phyloP scores from a whole-genome alignment of 2,888 invertebrate genomes.

The Sarcophaga rosellei region DNA sequence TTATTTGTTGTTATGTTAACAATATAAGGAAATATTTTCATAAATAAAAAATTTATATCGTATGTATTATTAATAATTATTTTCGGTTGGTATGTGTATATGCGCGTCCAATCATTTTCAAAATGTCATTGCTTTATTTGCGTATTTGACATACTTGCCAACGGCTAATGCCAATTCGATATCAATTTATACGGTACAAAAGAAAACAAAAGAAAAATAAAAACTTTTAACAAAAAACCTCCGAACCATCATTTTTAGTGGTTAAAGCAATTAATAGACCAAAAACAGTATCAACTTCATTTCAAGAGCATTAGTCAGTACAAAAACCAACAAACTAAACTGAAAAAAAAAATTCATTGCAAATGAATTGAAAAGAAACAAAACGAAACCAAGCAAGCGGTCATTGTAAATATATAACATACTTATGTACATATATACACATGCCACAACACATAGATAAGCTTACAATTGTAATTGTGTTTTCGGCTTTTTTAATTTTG shows the following conservation, averaged over 20 bases:
- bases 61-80: neutral
- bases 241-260: constrained; percentile 48
- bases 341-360: constrained; percentile 3
- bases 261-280: constrained; percentile 69
- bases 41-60: neutral
- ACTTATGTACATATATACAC: neutral
- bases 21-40: constrained; percentile 2
- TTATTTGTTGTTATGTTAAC: constrained; percentile 29
- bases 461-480: constrained; percentile 31
- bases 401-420: constrained; percentile 17
- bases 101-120: constrained; percentile 18
- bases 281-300: constrained; percentile 67
- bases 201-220: constrained; percentile 9
- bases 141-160: constrained; percentile 67
- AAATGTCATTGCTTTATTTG: constrained; percentile 64
- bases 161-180: constrained; percentile 54
- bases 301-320: constrained; percentile 67
- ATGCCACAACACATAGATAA: neutral
- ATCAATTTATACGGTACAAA: constrained; percentile 29
- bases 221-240: constrained; percentile 30
- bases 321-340: constrained; percentile 12
- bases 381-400: constrained; percentile 29
- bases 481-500: constrained; percentile 3
- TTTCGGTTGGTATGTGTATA: neutral
- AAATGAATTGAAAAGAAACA: constrained; percentile 2